These are phyloP conservation scores for Raphicerus campestris DNA, from an alignment of 2,113 vertebrate genomes.

Conservation along the genomic window DNA sequence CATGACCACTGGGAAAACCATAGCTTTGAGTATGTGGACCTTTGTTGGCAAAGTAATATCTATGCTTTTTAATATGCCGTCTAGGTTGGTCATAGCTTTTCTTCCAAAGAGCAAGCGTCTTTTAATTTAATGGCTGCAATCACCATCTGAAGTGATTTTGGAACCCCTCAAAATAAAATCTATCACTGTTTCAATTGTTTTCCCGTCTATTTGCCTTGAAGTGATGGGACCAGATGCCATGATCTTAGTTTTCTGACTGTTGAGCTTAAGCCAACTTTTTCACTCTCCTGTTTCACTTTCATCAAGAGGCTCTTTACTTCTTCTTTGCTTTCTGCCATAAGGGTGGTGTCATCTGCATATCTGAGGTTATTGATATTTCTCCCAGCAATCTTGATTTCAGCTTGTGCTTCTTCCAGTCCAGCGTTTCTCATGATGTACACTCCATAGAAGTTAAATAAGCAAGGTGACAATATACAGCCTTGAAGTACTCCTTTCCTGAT, in stretches of 20 bases:
- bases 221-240: not conserved
- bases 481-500: not conserved
- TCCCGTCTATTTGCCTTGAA: not conserved
- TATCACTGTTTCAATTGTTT: not conserved
- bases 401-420: not conserved
- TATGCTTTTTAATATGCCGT: not conserved
- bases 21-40: not conserved
- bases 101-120: not conserved
- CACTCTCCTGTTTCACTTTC: not conserved
- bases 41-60: not conserved
- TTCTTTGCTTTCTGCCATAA: not conserved
- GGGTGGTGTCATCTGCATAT: not conserved
- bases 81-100: not conserved
- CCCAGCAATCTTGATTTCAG: not conserved
- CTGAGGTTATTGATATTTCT: not conserved
- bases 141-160: not conserved
- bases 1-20: not conserved
- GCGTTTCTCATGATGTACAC: accelerated
- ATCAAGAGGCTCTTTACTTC: not conserved
- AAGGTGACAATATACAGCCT: not conserved
- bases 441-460: not conserved
- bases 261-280: not conserved
- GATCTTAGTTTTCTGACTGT: not conserved
- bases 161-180: not conserved
- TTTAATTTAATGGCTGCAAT: not conserved